A percentile compares a stretch with the other conserved stretches of the same genome.
phyloP scores from a whole-genome alignment of 2,113 vertebrate genomes.

The Panurus biarmicus region DNA sequence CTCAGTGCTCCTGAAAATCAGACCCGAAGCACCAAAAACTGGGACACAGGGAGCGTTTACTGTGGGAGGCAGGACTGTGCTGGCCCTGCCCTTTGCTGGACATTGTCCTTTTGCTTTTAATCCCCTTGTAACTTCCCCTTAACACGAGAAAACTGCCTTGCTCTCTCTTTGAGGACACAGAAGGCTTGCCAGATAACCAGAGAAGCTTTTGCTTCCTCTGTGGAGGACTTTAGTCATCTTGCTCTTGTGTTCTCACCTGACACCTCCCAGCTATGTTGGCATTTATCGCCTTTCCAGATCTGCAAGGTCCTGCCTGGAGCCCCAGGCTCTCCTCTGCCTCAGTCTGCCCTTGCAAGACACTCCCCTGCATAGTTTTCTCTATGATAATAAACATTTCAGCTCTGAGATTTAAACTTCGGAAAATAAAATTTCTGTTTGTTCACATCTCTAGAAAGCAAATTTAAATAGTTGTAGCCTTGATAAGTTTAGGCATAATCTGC shows the following conservation, averaged over 20 bases:
- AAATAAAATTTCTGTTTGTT: neutral
- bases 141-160: rapidly evolving
- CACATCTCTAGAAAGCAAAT: neutral
- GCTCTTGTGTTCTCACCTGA: neutral
- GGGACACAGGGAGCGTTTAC: neutral
- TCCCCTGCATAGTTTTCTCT: neutral
- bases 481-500: neutral
- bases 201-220: neutral
- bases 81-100: neutral
- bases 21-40: neutral
- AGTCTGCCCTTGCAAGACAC: neutral
- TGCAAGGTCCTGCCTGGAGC: neutral
- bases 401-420: neutral
- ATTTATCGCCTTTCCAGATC: neutral
- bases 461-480: rapidly evolving
- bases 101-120: neutral
- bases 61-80: neutral
- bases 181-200: neutral
- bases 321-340: neutral
- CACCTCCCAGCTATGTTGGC: neutral
- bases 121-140: neutral
- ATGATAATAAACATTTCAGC: neutral
- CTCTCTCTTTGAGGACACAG: neutral
- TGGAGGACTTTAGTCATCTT: neutral
- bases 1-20: neutral